phyloP scores from a whole-genome alignment of 2,888 invertebrate species.

The Scrobipalpa costella region DNA sequence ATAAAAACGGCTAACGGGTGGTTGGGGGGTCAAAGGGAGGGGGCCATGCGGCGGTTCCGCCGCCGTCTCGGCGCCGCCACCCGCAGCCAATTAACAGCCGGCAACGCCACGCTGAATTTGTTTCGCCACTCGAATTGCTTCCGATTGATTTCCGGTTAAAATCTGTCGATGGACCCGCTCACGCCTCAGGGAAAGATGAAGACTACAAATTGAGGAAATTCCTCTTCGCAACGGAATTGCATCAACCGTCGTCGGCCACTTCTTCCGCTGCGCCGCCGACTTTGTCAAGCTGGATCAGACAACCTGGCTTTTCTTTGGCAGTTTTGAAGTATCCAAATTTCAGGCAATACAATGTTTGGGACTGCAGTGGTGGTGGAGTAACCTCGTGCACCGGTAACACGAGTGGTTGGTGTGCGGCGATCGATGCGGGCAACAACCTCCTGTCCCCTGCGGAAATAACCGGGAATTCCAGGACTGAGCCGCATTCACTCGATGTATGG shows the following conservation, averaged over 20 bases:
- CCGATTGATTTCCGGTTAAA: constrained; percentile 75
- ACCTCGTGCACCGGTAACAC: constrained; percentile 69
- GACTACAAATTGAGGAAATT: constrained; percentile 4
- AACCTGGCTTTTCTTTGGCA: neutral
- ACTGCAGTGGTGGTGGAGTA: constrained; percentile 65
- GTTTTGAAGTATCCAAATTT: neutral
- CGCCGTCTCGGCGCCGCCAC: constrained; percentile 81
- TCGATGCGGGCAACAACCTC: constrained; percentile 78
- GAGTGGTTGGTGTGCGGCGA: constrained; percentile 57
- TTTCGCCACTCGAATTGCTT: constrained; percentile 76
- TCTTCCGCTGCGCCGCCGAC: neutral
- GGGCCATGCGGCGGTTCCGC: constrained; percentile 79
- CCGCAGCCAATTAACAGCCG: constrained; percentile 80
- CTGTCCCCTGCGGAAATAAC: constrained; percentile 70
- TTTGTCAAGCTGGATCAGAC: neutral
- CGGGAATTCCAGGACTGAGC: constrained; percentile 74
- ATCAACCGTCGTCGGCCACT: neutral
- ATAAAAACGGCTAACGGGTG: constrained; percentile 71
- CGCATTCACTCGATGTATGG: constrained; percentile 56
- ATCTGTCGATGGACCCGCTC: constrained; percentile 46
- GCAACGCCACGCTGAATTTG: constrained; percentile 76
- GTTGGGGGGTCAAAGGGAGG: constrained; percentile 63
- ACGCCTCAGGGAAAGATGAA: constrained; percentile 39
- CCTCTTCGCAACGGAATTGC: neutral
- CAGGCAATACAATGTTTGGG: constrained; percentile 19